Conservation (phyloP, 2,797 vertebrate genomes). For the Cyclura pinguis region DNA sequence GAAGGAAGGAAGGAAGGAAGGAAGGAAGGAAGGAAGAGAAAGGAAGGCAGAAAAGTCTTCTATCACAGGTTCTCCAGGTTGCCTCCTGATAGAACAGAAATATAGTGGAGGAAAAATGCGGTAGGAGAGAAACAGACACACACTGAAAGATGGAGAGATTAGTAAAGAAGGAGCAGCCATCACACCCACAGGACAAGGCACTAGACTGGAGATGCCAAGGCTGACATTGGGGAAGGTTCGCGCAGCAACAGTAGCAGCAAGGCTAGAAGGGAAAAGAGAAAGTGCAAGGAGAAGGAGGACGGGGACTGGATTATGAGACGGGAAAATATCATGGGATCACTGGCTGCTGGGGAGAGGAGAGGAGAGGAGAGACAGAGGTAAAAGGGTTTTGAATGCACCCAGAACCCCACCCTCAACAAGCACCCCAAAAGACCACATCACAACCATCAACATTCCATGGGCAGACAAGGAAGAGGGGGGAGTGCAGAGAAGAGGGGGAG, state of each 20-base stretch:
- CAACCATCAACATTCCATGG: slow-evolving; percentile 57
- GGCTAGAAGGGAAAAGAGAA: slow-evolving; percentile 78
- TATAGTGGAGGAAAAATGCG: slow-evolving; percentile 66
- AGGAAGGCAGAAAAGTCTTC: slow-evolving; percentile 57
- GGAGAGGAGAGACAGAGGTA: slow-evolving; percentile 58
- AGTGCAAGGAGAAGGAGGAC: slow-evolving; percentile 66
- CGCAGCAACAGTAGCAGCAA: slow-evolving; percentile 74
- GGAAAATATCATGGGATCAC: slow-evolving; percentile 80
- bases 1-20: no score
- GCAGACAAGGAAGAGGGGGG: not conserved
- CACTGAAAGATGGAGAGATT: slow-evolving; percentile 48
- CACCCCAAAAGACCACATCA: not conserved
- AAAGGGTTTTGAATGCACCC: slow-evolving; percentile 53
- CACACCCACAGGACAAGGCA: slow-evolving; percentile 72
- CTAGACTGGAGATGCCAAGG: slow-evolving; percentile 78
- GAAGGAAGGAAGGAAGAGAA: no score
- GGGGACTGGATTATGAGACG: slow-evolving; percentile 54
- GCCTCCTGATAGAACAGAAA: slow-evolving; percentile 67
- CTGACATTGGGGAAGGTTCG: slow-evolving; percentile 83
- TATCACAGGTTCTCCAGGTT: slow-evolving; percentile 69
- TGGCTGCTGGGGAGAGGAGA: slow-evolving; percentile 48
- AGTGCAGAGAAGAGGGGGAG: slow-evolving; percentile 35
- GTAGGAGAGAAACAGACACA: slow-evolving; percentile 50
- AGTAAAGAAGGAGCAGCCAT: slow-evolving; percentile 54
- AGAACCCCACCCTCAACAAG: not conserved